Evolutionary conservation across 1,140 invertebrate species (phyloP).

Genomic region (Ceratosolen solmsi): DNA sequence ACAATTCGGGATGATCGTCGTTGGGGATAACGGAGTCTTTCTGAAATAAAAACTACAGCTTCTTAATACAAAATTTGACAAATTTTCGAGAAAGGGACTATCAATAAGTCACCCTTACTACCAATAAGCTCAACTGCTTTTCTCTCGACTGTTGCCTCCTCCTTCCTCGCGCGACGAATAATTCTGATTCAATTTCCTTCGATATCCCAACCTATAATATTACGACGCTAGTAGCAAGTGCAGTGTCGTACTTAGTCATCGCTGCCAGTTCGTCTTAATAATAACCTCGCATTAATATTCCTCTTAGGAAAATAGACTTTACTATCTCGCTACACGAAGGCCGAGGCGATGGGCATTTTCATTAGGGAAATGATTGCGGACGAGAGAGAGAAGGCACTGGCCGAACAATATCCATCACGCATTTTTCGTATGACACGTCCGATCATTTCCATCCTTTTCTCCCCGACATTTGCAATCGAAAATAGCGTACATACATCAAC

Average conservation of each 20-base stretch:
- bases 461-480: neutral
- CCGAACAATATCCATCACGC: neutral
- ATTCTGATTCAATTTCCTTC: neutral
- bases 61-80: slow-evolving; percentile 2
- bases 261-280: neutral
- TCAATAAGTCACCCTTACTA: too few relatives aligned
- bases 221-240: neutral
- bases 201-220: neutral
- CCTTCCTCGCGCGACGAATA: neutral
- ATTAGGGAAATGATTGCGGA: neutral
- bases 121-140: neutral
- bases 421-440: too few relatives aligned
- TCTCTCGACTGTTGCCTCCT: neutral
- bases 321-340: neutral
- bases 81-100: neutral
- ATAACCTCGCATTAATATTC: neutral
- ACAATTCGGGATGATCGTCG: too few relatives aligned
- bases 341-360: neutral
- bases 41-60: neutral
- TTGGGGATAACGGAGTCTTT: neutral
- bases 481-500: neutral
- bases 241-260: neutral
- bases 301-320: neutral
- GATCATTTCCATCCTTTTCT: neutral
- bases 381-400: neutral